These are phyloP conservation scores for Gryon sp. DNA, from an alignment of 1,140 invertebrate species.

Conservation along the genomic window DNA sequence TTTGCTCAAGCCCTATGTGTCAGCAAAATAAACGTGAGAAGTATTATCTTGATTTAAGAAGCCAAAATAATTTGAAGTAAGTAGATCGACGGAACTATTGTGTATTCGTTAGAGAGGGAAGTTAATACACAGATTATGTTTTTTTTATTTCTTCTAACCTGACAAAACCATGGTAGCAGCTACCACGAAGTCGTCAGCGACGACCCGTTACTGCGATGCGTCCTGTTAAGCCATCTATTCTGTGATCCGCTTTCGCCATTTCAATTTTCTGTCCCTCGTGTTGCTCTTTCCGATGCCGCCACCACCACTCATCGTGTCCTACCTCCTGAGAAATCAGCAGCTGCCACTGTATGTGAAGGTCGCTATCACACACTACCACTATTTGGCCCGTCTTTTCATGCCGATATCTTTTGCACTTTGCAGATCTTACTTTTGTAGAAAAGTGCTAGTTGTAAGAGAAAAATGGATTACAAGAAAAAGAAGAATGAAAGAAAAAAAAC, in stretches of 20 bases:
- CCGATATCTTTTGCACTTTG: conserved; percentile 60
- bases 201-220: conserved; percentile 64
- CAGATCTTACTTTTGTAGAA: conserved; percentile 55
- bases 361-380: conserved; percentile 55
- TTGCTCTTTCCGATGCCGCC: conserved; percentile 63
- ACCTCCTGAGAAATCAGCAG: conserved; percentile 72
- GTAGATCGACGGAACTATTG: conserved; percentile 45
- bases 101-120: conserved; percentile 58
- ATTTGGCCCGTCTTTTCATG: conserved; percentile 27
- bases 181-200: too few species aligned
- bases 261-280: conserved; percentile 73
- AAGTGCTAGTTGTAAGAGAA: conserved; percentile 35
- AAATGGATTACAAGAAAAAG: conserved; percentile 53
- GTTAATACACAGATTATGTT: conserved; percentile 68
- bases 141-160: conserved; percentile 52
- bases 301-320: conserved; percentile 35
- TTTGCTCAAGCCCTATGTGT: conserved; percentile 10
- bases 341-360: conserved; percentile 64
- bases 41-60: conserved; percentile 65
- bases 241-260: conserved; percentile 76
- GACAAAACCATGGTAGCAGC: conserved; percentile 62
- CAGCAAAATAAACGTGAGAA: conserved; percentile 43
- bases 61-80: conserved; percentile 59
- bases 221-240: conserved; percentile 71
- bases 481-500: conserved; percentile 40